Base-by-base conservation (phyloP, 92 coral and sea anemone species). In the Siderastrea siderea region DNA sequence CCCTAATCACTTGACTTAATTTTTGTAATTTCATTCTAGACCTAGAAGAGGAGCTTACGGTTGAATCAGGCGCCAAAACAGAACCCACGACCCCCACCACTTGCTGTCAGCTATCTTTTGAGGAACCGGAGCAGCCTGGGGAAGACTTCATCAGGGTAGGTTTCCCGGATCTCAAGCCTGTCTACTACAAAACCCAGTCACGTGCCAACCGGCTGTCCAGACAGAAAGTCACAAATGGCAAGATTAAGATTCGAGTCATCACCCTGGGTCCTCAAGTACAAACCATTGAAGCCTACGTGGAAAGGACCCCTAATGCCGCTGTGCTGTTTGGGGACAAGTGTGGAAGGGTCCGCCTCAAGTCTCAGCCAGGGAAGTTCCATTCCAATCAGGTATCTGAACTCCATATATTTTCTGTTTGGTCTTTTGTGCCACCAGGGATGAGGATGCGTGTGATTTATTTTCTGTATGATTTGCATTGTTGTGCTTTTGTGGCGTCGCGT, bases 221-320 rank as follows among this genome's bases (percentile, higher is more conserved):
- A 67, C 94, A 91, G 59, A 80, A 95, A 64, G 83, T 94, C n/a
- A 50, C 80, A 58, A 82, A 66, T 74, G 95, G 95, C 44, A 78
- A 67, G 65, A 49, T 91, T 14, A 87, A 72, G 79, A 84, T 91
- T 53, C 79, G 72, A 68, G 94, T 89, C 0, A 47, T 61, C 38
- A 80, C 89, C 9, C 15, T 43, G 9, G 89, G 76, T 1, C 82
- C 81, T 13, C 89, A 85, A 16, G 78, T 92, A 15, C 92, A 87
- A 70, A 78, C 72, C 74, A 86, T 95, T 68, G 91, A 91, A 68
- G 98, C 90, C 1, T 87, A 76, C 82, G 99, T 97, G 46, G 98
- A 97, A 82, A 74, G 98, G 82, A 89, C 90, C 7, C 96, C 97
- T 1, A 87, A 87, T 49, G 96, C 98, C 4, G 94, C 96, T 1